These are phyloP conservation scores for Macrobrachium nipponense DNA, from an alignment of 1,140 invertebrate genomes.

Conservation along the genomic window DNA sequence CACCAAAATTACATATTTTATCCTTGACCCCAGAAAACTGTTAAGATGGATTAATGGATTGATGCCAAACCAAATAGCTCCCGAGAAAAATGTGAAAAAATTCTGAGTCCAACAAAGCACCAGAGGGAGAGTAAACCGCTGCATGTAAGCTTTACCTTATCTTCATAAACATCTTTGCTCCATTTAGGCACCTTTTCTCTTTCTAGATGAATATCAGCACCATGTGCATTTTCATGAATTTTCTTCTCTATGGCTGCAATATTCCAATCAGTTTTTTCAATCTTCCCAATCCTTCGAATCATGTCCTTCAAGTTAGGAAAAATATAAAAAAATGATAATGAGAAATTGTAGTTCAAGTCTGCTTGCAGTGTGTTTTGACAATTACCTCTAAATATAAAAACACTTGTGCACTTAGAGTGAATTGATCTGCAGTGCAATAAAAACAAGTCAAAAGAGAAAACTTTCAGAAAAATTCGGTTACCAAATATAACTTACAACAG, in stretches of 20 bases:
- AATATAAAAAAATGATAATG: not conserved
- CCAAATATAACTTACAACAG: too few relatives aligned
- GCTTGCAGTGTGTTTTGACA: too few relatives aligned
- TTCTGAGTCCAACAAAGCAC: too few relatives aligned
- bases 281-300: slow-evolving; percentile 81
- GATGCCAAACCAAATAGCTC: not conserved
- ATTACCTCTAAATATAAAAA: too few relatives aligned
- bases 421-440: too few relatives aligned
- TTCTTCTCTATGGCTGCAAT: slow-evolving; percentile 91
- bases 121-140: too few relatives aligned
- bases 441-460: too few relatives aligned
- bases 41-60: not conserved
- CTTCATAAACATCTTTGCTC: slow-evolving; percentile 82
- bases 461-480: too few relatives aligned
- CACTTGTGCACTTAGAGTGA: too few relatives aligned
- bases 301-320: slow-evolving; percentile 77
- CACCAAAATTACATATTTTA: not conserved
- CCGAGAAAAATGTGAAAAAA: not conserved
- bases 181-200: slow-evolving; percentile 86
- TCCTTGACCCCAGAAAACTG: not conserved
- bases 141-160: slow-evolving; percentile 66
- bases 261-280: slow-evolving; percentile 93
- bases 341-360: not conserved
- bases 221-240: slow-evolving; percentile 84
- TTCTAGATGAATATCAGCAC: slow-evolving; percentile 67